phyloP scores from a whole-genome alignment of 2,113 vertebrate genomes.

The Phodopus roborovskii region DNA sequence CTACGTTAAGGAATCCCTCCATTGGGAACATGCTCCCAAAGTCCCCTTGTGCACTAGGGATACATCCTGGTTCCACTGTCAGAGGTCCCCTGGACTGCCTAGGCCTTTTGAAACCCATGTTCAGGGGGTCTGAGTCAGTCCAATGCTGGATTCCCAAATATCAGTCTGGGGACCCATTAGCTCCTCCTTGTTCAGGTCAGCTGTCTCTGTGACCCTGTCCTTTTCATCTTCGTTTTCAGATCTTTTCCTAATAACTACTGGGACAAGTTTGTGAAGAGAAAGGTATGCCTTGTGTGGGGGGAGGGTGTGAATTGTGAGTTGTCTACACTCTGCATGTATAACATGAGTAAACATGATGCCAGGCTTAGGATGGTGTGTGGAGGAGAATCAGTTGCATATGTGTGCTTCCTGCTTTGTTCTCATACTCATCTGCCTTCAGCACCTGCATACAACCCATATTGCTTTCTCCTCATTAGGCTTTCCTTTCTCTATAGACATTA shows the following conservation, averaged over 20 bases:
- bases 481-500: slow-evolving; percentile 54
- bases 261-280: slow-evolving; percentile 99
- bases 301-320: not conserved
- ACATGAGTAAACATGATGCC: not conserved
- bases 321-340: not conserved
- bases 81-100: too few species aligned
- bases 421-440: slow-evolving; percentile 31
- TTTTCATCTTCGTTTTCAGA: slow-evolving; percentile 84
- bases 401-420: slow-evolving; percentile 67
- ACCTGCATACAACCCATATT: slow-evolving; percentile 53
- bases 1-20: too few species aligned
- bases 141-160: too few species aligned
- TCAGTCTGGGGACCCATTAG: too few species aligned
- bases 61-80: too few species aligned
- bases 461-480: slow-evolving; percentile 65
- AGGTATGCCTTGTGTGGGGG: slow-evolving; percentile 83
- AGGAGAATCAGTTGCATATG: slow-evolving; percentile 29
- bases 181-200: too few species aligned
- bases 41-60: too few species aligned
- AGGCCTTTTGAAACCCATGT: too few species aligned
- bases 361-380: slow-evolving; percentile 9
- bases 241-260: slow-evolving; percentile 99
- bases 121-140: too few species aligned
- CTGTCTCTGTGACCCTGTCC: not conserved
- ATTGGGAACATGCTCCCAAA: too few species aligned